Base-by-base conservation (phyloP, 2,888 invertebrate genomes). In the Andrena haemorrhoa region DNA sequence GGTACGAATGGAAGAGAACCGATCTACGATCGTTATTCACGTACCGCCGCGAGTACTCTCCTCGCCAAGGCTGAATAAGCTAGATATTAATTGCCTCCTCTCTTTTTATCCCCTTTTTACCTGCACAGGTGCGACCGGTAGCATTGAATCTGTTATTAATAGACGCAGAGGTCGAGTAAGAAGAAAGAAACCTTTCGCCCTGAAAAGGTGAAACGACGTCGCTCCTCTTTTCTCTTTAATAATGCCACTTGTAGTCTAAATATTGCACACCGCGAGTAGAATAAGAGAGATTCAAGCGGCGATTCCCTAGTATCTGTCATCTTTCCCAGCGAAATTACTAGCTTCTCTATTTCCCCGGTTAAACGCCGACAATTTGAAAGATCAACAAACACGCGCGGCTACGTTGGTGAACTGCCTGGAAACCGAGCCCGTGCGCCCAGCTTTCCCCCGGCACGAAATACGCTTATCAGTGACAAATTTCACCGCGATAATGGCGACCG, bases 1-100 rank as follows among this genome's bases (percentile, higher is more conserved):
- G 76, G 76, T 76, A 76, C 76, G 76, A 73, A 76, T 20, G 33
- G 64, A 65, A 76, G 7, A 51, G 65, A 65, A 56, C 10, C 31
- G 41, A 56, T 16, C 29, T 10, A 51, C 23, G 29, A 6, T 35
- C 33, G 33, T 64, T 56, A n/a, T 49, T 64, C 26, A 5, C 20
- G 41, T 16, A 41, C 23, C n/a, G 8, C 31, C 29, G 3, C 47
- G 16, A 56, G 20, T 26, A 23, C 10, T 56, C 23, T 26, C 20
- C 10, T 56, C 26, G 56, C 56, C 56, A 56, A 56, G 56, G 56
- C 26, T 56, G 56, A 56, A 56, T 26, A 26, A 20, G 23, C 23
- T 56, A 26, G 23, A 56, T 56, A 56, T 12, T 41, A 26, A 56
- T 56, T 56, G 8, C 56, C 23, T 56, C 23, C 23, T 56, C 23